phyloP scores from a whole-genome alignment of 2,797 vertebrate genomes.

The Meda fulgida region DNA sequence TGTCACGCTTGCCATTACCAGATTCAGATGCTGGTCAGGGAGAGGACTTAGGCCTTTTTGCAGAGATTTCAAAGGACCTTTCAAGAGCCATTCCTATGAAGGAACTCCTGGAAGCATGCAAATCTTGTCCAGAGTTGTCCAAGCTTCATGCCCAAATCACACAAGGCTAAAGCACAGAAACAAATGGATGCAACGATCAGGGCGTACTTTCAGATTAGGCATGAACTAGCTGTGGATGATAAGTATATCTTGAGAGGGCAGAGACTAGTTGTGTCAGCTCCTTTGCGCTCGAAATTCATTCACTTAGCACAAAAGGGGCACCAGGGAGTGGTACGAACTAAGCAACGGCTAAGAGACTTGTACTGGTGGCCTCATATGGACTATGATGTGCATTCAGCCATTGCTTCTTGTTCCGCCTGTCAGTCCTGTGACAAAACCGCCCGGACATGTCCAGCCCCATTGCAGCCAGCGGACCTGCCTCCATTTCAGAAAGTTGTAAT shows the following conservation, averaged over 20 bases:
- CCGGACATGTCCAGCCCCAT: not conserved
- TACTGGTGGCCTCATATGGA: not conserved
- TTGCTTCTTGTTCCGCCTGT: not conserved
- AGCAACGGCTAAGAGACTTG: not conserved
- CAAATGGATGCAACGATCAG: too few species aligned
- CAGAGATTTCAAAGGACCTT: too few species aligned
- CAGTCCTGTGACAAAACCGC: not conserved
- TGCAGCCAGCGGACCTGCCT: not conserved
- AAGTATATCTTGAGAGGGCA: not conserved
- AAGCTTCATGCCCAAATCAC: too few species aligned
- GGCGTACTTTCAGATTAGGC: not conserved
- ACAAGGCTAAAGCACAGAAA: too few species aligned
- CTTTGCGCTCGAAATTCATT: not conserved
- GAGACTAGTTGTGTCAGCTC: not conserved
- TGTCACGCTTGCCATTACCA: too few species aligned
- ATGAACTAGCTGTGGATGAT: conserved; percentile 1
- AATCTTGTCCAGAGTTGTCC: too few species aligned
- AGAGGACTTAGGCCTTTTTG: too few species aligned
- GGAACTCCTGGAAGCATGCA: too few species aligned
- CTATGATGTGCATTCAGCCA: not conserved
- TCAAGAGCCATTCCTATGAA: too few species aligned
- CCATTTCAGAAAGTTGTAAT: not conserved
- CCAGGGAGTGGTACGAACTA: not conserved
- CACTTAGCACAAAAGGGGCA: not conserved
- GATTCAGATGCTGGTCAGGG: too few species aligned